Conservation (phyloP, 1,140 invertebrate species). For the Parasteatoda tepidariorum region DNA sequence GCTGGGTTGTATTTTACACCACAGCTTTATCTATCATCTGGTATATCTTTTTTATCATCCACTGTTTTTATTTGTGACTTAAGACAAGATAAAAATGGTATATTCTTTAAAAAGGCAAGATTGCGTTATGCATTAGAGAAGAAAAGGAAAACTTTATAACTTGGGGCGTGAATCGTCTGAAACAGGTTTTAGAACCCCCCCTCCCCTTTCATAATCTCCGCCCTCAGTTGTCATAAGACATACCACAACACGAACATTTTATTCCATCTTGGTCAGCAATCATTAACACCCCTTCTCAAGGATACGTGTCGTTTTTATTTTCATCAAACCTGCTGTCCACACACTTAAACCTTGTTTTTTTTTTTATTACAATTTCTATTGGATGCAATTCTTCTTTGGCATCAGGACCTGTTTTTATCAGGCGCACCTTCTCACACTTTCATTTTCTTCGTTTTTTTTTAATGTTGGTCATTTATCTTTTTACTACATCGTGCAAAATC, state of each 20-base stretch:
- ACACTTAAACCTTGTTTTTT: neutral
- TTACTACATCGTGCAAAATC: no score
- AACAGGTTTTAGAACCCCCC: neutral
- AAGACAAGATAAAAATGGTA: no score
- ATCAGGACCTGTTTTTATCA: neutral
- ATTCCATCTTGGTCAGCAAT: neutral
- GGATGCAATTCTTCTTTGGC: neutral
- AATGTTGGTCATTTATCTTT: no score
- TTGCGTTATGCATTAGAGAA: neutral
- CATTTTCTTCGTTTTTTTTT: no score
- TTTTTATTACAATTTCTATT: neutral
- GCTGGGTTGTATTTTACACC: no score
- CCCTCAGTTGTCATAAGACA: neutral
- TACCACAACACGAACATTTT: neutral
- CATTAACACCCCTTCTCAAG: conserved; percentile 1
- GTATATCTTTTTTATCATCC: no score
- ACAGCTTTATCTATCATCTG: no score
- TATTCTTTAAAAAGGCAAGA: no score
- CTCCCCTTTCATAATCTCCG: neutral
- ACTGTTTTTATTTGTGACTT: no score
- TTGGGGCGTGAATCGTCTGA: neutral
- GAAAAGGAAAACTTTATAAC: neutral
- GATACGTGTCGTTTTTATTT: neutral
- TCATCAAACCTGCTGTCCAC: neutral
- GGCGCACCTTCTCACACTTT: neutral